phyloP scores from a whole-genome alignment of 2,888 invertebrate species.

The Heliconius sara region DNA sequence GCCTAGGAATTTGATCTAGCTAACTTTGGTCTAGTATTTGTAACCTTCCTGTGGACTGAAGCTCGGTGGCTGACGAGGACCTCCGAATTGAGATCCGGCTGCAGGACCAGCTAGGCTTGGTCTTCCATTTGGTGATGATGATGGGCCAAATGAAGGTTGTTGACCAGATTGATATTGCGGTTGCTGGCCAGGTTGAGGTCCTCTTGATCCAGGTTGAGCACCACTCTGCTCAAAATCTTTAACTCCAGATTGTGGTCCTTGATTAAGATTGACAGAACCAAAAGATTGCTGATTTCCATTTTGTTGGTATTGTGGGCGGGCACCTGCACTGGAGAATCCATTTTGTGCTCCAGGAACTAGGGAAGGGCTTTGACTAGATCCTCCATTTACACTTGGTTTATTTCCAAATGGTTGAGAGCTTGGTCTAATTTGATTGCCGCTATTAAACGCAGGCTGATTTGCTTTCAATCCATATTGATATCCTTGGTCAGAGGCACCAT shows the following conservation, averaged over 20 bases:
- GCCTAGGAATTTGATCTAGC: conserved; percentile 50
- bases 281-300: conserved; percentile 30
- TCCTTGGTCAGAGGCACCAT: conserved; percentile 28
- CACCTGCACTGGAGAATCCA: conserved; percentile 4
- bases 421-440: conserved; percentile 2
- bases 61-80: conserved; percentile 76
- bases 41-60: conserved; percentile 76
- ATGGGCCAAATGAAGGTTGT: conserved; percentile 1
- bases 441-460: conserved; percentile 28
- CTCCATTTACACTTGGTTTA: conserved; percentile 3
- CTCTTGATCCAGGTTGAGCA: conserved; percentile 26
- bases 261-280: conserved; percentile 36
- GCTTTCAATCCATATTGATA: conserved; percentile 41
- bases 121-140: conserved; percentile 44
- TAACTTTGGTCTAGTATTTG: conserved; percentile 72
- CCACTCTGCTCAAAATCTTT: conserved; percentile 28
- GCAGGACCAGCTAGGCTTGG: conserved; percentile 38
- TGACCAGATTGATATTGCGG: conserved; percentile 22
- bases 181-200: conserved; percentile 31
- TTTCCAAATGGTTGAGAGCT: conserved; percentile 14
- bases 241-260: conserved; percentile 29
- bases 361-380: neutral
- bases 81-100: conserved; percentile 62
- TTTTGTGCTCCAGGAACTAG: neutral
- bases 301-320: conserved; percentile 30